Base-by-base conservation (phyloP, 2,888 invertebrate species). In the Epistrophella euchroma region DNA sequence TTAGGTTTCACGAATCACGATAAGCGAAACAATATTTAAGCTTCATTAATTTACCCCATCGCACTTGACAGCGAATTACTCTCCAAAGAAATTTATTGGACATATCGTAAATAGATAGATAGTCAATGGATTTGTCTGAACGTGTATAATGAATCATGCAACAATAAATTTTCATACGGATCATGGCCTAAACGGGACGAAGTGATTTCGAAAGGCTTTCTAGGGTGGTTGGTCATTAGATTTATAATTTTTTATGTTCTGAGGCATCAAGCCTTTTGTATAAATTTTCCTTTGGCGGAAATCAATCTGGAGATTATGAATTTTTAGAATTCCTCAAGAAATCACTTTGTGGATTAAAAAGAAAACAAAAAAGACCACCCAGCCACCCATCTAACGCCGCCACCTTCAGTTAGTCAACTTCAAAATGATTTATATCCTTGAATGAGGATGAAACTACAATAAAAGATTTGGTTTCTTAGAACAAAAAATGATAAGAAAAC, bases 371-470 rank as follows among this genome's bases (percentile, higher is more conserved):
- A n/a, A 2, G 2, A 6, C 15, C 25, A 11, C 28, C 15, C 28
- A 7, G 2, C 17, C 28, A 28, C 32, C 10, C 11, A 50, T 7
- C 15, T 13, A 5, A 28, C 28, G 5, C 28, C 4, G 3, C 4
- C 4, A 28, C n/a, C 25, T 28, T 52, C 52, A 28, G 13, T 50
- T 25, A 50, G 22, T 52, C 56, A 55, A 55, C 56, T 56, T 32
- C 56, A 56, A 56, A 56, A 56, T 56, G 56, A 56, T 56, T 56
- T 56, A 56, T 56, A 35, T 35, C 32, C 56, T 17, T 35, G 56
- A 56, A 32, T 56, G 32, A 56, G 32, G 17, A 56, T 35, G 17
- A 56, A 56, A 56, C 32, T 17, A 56, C 32, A 56, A 56, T 56
- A 56, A 56, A 11, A 13, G 56, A 32, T 56, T 32, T 55, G 40